A percentile compares a stretch with the other conserved stretches of the same genome.
Conservation (phyloP, 2,888 invertebrate genomes). For the Drosophila nr. fundita region DNA sequence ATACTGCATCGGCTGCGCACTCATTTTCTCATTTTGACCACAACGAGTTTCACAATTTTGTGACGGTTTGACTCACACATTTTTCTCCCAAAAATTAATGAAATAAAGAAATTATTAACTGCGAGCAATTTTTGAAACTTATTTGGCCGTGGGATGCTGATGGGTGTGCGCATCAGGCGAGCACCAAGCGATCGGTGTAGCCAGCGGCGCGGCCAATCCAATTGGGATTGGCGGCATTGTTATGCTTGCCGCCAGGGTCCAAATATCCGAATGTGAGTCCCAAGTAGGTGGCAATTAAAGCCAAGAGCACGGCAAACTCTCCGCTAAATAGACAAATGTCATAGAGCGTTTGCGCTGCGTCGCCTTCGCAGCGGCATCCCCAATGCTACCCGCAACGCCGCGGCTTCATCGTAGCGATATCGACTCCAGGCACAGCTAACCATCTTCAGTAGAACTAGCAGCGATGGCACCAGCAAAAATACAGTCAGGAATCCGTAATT, state of each 20-base stretch:
- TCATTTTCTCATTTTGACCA: too few relatives aligned
- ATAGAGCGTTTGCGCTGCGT: constrained; percentile 42
- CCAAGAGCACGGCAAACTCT: constrained; percentile 89
- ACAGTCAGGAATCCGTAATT: too few relatives aligned
- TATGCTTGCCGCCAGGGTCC: constrained; percentile 95
- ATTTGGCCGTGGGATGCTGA: constrained; percentile 88
- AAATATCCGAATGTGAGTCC: constrained; percentile 92
- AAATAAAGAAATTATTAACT: too few relatives aligned
- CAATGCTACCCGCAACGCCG: too few relatives aligned
- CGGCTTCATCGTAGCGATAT: too few relatives aligned
- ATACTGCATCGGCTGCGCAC: too few relatives aligned
- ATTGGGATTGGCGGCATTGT: constrained; percentile 87
- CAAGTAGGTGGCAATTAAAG: constrained; percentile 88
- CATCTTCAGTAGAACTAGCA: too few relatives aligned
- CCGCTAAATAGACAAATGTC: constrained; percentile 85
- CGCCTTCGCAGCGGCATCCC: too few relatives aligned
- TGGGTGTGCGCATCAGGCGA: constrained; percentile 92
- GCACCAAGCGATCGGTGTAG: constrained; percentile 91
- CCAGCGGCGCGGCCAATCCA: constrained; percentile 96
- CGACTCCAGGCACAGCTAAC: too few relatives aligned
- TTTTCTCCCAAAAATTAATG: too few relatives aligned
- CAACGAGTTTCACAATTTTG: too few relatives aligned
- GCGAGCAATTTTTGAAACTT: constrained; percentile 84
- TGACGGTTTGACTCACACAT: accelerated
- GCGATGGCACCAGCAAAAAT: too few relatives aligned